Percentiles rank a stretch among this genome's conserved stretches.
These are phyloP conservation scores for Intellagama lesueurii DNA, from an alignment of 2,797 vertebrate species.

Conservation along the genomic window DNA sequence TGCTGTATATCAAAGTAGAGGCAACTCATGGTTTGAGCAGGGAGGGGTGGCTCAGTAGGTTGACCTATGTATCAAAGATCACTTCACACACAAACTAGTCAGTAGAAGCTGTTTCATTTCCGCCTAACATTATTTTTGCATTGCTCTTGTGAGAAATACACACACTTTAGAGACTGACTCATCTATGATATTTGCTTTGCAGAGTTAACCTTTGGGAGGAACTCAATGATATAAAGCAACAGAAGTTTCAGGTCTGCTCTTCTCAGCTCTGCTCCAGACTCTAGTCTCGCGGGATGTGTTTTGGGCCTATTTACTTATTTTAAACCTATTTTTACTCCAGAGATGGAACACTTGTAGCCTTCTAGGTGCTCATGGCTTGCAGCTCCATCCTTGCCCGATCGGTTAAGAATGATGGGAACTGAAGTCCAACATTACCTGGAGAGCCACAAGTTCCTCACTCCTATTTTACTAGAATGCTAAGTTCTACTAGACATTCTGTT, in stretches of 20 bases:
- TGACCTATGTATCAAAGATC: slow-evolving; percentile 70
- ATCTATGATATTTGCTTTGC: slow-evolving; percentile 57
- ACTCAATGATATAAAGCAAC: neutral
- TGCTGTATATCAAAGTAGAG: no score
- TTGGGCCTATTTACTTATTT: no score
- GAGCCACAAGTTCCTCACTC: neutral
- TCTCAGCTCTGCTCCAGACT: neutral
- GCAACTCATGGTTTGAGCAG: no score
- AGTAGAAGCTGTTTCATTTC: slow-evolving; percentile 63
- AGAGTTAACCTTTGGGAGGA: slow-evolving; percentile 54
- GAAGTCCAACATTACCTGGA: neutral
- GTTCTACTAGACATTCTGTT: no score
- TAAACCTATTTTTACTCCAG: no score
- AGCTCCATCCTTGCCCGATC: no score
- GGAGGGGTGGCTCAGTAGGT: no score
- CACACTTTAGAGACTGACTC: slow-evolving; percentile 55
- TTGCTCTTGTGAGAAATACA: slow-evolving; percentile 48
- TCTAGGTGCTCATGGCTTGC: no score
- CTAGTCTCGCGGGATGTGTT: neutral
- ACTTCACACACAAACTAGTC: slow-evolving; percentile 70
- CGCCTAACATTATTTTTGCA: slow-evolving; percentile 66
- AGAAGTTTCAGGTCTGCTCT: neutral
- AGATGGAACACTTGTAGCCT: no score
- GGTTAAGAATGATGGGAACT: neutral
- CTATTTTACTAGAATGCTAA: neutral